These are phyloP conservation scores for Cheilosia vernalis DNA, from an alignment of 2,888 invertebrate species.

Conservation along the genomic window DNA sequence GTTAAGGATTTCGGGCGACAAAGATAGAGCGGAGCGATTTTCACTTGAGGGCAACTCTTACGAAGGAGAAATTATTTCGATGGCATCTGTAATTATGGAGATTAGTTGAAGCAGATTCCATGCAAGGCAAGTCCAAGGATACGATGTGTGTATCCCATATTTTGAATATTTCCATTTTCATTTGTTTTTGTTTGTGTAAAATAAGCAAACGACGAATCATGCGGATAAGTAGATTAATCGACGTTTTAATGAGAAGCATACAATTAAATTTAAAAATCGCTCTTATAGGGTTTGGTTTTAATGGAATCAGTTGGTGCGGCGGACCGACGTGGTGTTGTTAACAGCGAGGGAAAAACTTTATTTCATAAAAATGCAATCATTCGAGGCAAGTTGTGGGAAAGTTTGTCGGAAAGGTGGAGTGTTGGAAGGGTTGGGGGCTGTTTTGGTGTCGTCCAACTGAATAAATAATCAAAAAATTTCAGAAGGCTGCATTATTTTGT, in stretches of 20 bases:
- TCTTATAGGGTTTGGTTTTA: constrained; percentile 2
- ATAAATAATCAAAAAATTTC: no score
- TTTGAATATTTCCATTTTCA: constrained; percentile 14
- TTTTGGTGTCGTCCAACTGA: no score
- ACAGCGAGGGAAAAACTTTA: neutral
- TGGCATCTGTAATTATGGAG: constrained; percentile 56
- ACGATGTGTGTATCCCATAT: neutral
- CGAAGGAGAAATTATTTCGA: constrained; percentile 10
- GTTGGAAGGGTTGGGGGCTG: no score
- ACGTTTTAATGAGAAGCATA: constrained; percentile 4
- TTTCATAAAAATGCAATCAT: neutral
- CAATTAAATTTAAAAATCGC: constrained; percentile 10
- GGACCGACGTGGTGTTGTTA: neutral
- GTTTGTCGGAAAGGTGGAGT: no score
- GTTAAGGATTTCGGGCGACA: constrained; percentile 15
- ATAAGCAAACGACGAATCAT: constrained; percentile 23
- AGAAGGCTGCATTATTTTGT: no score
- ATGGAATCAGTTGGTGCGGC: constrained; percentile 9
- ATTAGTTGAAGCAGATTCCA: constrained; percentile 31
- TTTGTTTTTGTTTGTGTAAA: neutral
- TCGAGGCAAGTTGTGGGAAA: no score
- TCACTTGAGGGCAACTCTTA: constrained; percentile 24
- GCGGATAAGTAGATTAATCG: constrained; percentile 20
- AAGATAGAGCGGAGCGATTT: constrained; percentile 4
- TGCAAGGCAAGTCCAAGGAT: neutral